These are phyloP conservation scores for Aethina tumida DNA, from an alignment of 1,140 invertebrate species.

Conservation along the genomic window DNA sequence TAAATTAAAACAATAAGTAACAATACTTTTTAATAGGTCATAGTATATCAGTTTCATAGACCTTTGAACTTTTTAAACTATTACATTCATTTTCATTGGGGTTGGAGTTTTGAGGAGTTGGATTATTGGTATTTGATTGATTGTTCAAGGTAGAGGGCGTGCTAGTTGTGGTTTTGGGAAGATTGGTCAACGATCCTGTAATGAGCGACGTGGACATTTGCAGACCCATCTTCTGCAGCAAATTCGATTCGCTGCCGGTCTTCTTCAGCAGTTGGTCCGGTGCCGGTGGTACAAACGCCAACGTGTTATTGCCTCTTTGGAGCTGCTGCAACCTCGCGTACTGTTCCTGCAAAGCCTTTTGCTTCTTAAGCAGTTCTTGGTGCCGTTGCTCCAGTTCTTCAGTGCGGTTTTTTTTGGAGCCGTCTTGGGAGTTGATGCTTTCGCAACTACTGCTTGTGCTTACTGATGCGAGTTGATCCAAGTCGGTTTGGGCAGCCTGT, in stretches of 20 bases:
- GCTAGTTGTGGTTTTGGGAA: constrained; percentile 35
- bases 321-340: constrained; percentile 77
- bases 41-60: constrained; percentile 86
- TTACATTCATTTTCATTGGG: constrained; percentile 21
- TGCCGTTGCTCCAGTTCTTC: constrained; percentile 73
- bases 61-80: constrained; percentile 22
- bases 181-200: constrained; percentile 53
- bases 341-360: constrained; percentile 78
- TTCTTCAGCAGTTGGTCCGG: constrained; percentile 65
- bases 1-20: too few relatives aligned
- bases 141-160: constrained; percentile 20
- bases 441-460: constrained; percentile 61
- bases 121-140: constrained; percentile 26
- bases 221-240: constrained; percentile 74
- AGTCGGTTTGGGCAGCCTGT: constrained; percentile 26
- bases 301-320: constrained; percentile 60
- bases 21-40: constrained; percentile 47
- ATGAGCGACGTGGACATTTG: constrained; percentile 49
- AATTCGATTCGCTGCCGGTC: constrained; percentile 80
- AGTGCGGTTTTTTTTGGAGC: constrained; percentile 51
- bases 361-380: constrained; percentile 75
- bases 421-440: constrained; percentile 67
- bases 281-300: constrained; percentile 45
- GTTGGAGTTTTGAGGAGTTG: constrained; percentile 23
- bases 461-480: constrained; percentile 35